A percentile compares a stretch with the other conserved stretches of the same genome.
Conservation (phyloP, 2,113 vertebrate species). For the Ptychochromis oligacanthus region DNA sequence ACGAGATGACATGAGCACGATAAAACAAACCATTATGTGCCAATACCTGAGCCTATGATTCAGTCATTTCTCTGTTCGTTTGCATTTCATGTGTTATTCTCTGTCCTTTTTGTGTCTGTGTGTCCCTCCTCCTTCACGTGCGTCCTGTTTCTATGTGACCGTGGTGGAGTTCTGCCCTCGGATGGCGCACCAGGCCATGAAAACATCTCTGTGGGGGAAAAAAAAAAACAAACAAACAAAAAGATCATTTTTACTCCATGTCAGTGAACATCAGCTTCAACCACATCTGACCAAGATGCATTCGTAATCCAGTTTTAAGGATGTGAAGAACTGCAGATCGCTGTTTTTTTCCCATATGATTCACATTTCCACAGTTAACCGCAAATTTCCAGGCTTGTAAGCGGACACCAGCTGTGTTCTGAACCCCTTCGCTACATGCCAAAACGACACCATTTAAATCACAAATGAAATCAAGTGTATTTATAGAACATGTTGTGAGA, state of each 20-base stretch:
- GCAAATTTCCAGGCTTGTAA: too few species aligned
- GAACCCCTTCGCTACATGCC: too few species aligned
- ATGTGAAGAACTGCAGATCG: neutral
- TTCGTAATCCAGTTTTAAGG: neutral
- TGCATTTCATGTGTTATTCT: slow-evolving; percentile 10
- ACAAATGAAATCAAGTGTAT: neutral
- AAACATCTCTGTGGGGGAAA: slow-evolving; percentile 76
- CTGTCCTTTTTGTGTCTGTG: neutral
- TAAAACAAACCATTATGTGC: slow-evolving; percentile 21
- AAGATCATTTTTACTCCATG: neutral
- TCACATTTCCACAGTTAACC: neutral
- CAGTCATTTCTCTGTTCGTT: neutral
- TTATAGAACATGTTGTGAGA: neutral
- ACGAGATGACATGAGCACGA: neutral
- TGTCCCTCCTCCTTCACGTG: neutral
- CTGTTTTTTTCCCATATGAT: too few species aligned
- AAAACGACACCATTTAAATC: neutral
- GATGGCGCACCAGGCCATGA: slow-evolving; percentile 84
- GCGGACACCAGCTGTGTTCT: too few species aligned
- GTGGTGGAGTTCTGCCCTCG: slow-evolving; percentile 79
- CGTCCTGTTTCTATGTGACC: slow-evolving; percentile 69
- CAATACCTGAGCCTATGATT: slow-evolving; percentile 38
- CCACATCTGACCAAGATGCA: neutral
- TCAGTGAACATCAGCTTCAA: neutral
- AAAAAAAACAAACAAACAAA: neutral